Conservation (phyloP, 2,113 vertebrate species). For the Spilogale gracilis region DNA sequence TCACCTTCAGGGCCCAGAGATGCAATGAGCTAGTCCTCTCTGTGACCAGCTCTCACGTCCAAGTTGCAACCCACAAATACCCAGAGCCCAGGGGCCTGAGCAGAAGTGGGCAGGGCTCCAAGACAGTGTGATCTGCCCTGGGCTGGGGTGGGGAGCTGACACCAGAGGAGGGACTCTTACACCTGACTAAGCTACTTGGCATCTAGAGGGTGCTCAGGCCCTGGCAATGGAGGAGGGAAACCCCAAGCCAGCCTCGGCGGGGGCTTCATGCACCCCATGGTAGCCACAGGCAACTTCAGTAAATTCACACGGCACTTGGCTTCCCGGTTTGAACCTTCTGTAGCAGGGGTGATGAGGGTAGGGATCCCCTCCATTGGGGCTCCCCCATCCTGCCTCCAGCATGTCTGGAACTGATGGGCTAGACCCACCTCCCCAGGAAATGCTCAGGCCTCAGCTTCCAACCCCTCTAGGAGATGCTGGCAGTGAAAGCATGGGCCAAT, state of each 20-base stretch:
- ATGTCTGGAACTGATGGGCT: neutral
- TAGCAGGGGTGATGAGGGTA: neutral
- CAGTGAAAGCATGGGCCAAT: constrained; percentile 20
- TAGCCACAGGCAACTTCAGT: neutral
- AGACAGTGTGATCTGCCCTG: neutral
- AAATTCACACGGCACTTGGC: neutral
- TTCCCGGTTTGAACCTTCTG: neutral
- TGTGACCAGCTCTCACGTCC: neutral
- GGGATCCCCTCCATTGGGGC: neutral
- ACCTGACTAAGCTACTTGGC: neutral
- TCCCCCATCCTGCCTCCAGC: neutral
- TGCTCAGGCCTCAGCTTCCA: neutral
- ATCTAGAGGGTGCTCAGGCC: neutral
- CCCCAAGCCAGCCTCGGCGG: neutral
- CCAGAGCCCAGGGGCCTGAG: neutral
- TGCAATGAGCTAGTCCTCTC: neutral
- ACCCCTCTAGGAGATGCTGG: neutral
- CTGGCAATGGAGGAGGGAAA: neutral
- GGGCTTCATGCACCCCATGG: neutral
- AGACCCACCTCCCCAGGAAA: neutral
- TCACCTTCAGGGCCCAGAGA: neutral
- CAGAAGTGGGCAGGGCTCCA: neutral
- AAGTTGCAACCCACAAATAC: neutral
- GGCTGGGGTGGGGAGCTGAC: neutral
- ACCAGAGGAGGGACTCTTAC: neutral